These are phyloP conservation scores for Trichoplusia ni DNA, from an alignment of 1,140 invertebrate genomes.

Conservation along the genomic window DNA sequence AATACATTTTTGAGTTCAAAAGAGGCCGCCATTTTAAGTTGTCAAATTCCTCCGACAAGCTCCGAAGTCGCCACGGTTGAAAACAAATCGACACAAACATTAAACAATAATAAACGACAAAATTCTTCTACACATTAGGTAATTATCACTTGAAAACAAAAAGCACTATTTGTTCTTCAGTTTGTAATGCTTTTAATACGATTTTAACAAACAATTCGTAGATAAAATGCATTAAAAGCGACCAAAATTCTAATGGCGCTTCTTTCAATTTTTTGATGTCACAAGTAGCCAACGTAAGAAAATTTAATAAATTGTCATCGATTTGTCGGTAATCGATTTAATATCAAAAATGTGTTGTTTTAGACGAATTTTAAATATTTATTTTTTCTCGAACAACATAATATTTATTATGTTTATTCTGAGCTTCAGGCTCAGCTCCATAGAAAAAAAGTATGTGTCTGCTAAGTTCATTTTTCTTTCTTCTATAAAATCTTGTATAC, in stretches of 20 bases:
- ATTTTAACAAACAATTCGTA: slow-evolving; percentile 7
- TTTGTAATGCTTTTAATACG: slow-evolving; percentile 15
- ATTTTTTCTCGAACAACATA: no score
- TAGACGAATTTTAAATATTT: no score
- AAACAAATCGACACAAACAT: slow-evolving; percentile 68
- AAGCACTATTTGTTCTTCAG: neutral
- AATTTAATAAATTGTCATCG: neutral
- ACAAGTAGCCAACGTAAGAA: slow-evolving; percentile 50
- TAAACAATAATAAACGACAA: slow-evolving; percentile 1
- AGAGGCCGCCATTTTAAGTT: slow-evolving; percentile 78
- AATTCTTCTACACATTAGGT: neutral
- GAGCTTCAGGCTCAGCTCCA: no score
- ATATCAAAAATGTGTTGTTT: no score
- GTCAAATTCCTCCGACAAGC: slow-evolving; percentile 60
- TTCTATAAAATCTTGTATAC: no score
- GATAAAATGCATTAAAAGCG: slow-evolving; percentile 34
- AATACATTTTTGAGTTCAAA: slow-evolving; percentile 69
- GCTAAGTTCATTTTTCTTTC: no score
- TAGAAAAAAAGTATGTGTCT: no score
- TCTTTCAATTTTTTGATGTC: slow-evolving; percentile 73
- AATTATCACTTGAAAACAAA: slow-evolving; percentile 18
- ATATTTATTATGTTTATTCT: neutral
- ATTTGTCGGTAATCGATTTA: slow-evolving; percentile 14
- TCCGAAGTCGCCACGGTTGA: slow-evolving; percentile 71
- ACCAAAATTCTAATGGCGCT: slow-evolving; percentile 65